phyloP scores from a whole-genome alignment of 2,797 vertebrate species.

The Zalophus californianus region DNA sequence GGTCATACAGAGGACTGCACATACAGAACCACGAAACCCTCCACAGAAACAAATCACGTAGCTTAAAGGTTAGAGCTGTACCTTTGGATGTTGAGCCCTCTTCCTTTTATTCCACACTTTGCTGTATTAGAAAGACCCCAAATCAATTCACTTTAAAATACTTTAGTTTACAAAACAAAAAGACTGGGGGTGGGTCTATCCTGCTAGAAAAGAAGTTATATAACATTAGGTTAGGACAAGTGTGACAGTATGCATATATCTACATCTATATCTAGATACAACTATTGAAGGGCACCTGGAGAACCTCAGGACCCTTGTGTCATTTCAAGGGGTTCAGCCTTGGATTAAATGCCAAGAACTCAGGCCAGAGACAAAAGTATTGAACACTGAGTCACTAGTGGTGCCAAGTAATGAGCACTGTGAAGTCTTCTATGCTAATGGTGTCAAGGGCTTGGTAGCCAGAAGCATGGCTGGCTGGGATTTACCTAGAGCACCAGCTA shows the following conservation, averaged over 20 bases:
- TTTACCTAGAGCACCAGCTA: background rate
- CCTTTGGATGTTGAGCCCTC: background rate
- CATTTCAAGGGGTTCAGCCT: slow-evolving; percentile 40
- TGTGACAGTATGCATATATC: background rate
- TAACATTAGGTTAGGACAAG: slow-evolving; percentile 17
- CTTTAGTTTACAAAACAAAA: slow-evolving; percentile 52
- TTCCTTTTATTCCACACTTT: background rate
- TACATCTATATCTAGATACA: too few species aligned
- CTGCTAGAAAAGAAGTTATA: slow-evolving; percentile 22
- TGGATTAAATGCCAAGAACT: slow-evolving; percentile 52
- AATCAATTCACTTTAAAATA: slow-evolving; percentile 21
- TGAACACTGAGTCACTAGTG: background rate
- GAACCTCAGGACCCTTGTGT: slow-evolving; percentile 36
- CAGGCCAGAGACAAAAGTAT: slow-evolving; percentile 39
- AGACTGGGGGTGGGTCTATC: background rate
- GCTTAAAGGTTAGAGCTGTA: background rate
- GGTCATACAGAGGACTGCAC: background rate
- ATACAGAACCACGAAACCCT: background rate
- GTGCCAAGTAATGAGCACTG: slow-evolving; percentile 14
- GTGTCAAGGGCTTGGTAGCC: background rate
- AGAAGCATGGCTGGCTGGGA: background rate
- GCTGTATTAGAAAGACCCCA: slow-evolving; percentile 29
- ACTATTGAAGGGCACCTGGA: slow-evolving; percentile 42
- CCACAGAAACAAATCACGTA: slow-evolving; percentile 33
- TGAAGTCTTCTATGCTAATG: background rate